Percentiles rank a stretch among this genome's conserved stretches.
Conservation (phyloP, 2,113 vertebrate genomes). For the Stegostoma tigrinum region DNA sequence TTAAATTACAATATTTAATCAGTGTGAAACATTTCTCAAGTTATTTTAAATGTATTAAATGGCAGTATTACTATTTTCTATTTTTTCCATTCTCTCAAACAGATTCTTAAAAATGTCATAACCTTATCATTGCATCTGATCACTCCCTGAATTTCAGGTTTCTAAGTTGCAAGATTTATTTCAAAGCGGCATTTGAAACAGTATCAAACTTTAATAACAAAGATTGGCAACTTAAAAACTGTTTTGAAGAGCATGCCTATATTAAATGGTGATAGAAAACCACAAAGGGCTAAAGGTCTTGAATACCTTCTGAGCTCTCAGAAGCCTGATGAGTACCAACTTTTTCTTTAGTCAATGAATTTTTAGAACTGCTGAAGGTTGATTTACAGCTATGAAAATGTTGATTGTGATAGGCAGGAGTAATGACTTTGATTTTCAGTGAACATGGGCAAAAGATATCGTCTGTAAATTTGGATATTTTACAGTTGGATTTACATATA, state of each 20-base stretch:
- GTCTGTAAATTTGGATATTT: constrained; percentile 27
- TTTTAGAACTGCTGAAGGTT: background rate
- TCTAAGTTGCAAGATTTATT: background rate
- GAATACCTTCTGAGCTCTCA: background rate
- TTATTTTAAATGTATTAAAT: background rate
- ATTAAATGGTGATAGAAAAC: constrained; percentile 14
- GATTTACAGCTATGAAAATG: background rate
- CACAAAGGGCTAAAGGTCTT: background rate
- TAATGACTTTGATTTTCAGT: background rate
- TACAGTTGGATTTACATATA: background rate
- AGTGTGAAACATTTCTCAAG: background rate
- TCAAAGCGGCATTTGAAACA: background rate
- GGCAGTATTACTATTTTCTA: background rate
- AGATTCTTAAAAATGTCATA: background rate
- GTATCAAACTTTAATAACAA: background rate
- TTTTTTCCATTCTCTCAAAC: background rate
- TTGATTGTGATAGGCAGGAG: background rate
- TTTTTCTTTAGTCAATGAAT: background rate
- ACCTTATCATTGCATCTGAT: background rate
- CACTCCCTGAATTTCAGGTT: background rate
- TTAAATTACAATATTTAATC: background rate
- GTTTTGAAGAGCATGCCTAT: background rate
- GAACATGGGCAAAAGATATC: background rate
- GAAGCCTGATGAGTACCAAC: background rate
- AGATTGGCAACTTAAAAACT: background rate